Evolutionary conservation across 2,797 vertebrate species (phyloP).

Genomic region (Tenualosa ilisha): DNA sequence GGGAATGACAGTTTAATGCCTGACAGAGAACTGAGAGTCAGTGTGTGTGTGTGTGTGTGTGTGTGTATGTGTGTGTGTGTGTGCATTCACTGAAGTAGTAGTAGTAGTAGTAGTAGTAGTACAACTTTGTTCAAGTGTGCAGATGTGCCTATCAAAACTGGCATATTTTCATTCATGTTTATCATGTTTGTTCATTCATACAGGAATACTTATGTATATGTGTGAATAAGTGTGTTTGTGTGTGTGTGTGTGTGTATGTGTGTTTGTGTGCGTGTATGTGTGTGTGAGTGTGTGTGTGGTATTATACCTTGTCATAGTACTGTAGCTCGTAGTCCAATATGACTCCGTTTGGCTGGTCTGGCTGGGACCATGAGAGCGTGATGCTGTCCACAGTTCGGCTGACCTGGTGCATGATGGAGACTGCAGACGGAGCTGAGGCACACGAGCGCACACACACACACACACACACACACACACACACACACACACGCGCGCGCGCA

Average conservation of each 20-base stretch:
- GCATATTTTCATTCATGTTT: conserved; percentile 22
- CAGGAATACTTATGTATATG: background rate
- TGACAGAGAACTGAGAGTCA: background rate
- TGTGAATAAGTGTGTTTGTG: background rate
- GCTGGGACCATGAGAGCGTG: conserved; percentile 97
- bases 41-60: conserved; percentile 17
- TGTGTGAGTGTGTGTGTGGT: conserved; percentile 13
- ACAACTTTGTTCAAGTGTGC: background rate
- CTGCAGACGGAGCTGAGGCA: conserved; percentile 86
- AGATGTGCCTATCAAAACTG: background rate
- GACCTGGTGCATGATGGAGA: conserved; percentile 98
- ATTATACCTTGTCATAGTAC: conserved; percentile 78
- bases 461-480: background rate
- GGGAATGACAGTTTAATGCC: conserved; percentile 47
- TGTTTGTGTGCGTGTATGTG: conserved; percentile 13
- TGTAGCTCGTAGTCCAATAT: conserved; percentile 97
- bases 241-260: conserved; percentile 5
- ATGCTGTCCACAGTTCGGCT: conserved; percentile 95
- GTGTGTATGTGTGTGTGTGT: conserved; percentile 24
- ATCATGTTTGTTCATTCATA: background rate
- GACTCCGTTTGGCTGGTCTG: conserved; percentile 95
- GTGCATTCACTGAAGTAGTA: background rate
- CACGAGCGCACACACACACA: conserved; percentile 43
- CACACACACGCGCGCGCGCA: background rate
- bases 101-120: background rate